Base-by-base conservation (phyloP, 2,113 vertebrate genomes). In the Chroicocephalus ridibundus region DNA sequence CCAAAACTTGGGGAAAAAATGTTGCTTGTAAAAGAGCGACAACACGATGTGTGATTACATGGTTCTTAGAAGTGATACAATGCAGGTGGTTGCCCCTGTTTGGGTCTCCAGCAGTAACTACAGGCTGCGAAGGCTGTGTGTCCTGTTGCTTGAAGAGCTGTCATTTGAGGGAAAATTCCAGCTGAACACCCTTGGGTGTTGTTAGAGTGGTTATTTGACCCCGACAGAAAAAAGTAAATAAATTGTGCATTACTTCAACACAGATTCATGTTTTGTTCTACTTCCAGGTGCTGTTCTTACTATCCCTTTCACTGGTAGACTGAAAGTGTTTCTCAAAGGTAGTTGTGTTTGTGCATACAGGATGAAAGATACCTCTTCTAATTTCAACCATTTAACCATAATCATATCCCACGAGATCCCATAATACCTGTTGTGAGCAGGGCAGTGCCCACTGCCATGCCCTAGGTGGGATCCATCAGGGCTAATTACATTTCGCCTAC, bases 381-480 rank as follows among this genome's bases (percentile, higher is more conserved):
- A 72, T 88, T 82, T 71, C 54, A 86, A 71, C 9, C 15, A 15
- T 78, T 93, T 85, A 79, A 79, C 11, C 29, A 64, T 68, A 84
- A 62, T 2, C 27, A 52, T 29, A 55, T 16, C 29, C 29, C 64
- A 66, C 84, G 66, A 42, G 15, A 71, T 55, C 27, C 17, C 32
- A 51, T 47, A 72, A 60, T 76, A 85, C 11, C 24, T 69, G n/a
- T 46, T 66, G 34, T 1, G 1, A 69, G 21, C 27, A 65, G 16
- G 14, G 60, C 24, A 22, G 44, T 83, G n/a, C 6, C 44, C 47
- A 32, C 24, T 90, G 52, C 75, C 36, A 17, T 76, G 65, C 5
- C 32, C 22, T 75, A 55, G 24, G n/a, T 12, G 47, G 36, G 7
- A 29, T 64, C 9, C 11, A 64, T n/a, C 10, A n/a, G 0, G 1